Evolutionary conservation across 2,113 vertebrate genomes (phyloP), one percentile per base, ranked within the genome.

Genomic region (Lophius piscatorius): DNA sequence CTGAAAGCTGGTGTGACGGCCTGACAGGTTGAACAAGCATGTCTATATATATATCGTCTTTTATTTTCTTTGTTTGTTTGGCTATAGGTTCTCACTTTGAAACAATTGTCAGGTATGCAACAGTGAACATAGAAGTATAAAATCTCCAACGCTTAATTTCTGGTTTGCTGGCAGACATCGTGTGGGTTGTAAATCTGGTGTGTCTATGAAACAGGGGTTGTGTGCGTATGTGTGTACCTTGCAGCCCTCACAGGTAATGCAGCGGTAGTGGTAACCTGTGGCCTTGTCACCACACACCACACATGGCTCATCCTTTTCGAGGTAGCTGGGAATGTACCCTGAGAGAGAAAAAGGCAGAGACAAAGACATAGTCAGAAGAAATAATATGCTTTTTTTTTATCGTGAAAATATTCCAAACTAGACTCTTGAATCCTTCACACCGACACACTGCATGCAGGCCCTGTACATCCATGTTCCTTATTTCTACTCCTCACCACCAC

Each of bases 321-420:
- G 93, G 92, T 98, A 98, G 88, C 96, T 98, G 92, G 96, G 96
- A 89, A 98, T 98, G 90, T 98, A 98, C 94, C 96, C 95, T 97
- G 58, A 22, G 20, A 40, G 20, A 72, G 23, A 62, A 10, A 29
- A 3, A 31, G 3, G 11, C 2, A 41, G 36, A 28, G n/a, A 26
- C 3, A 49, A 9, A 20, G 5, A 24, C 9, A 33, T n/a, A 4
- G 6, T 58, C 39, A 31, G 8, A 31, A 3, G 5, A 10, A 31
- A 22, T n/a, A n/a, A n/a, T 17, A 16, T 4, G 12, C 5, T 35
- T 26, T 42, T 12, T 10, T 31, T 31, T 31, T 31, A 31, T 6
- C 3, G 11, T 31, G 29, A 31, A n/a, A n/a, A n/a, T 1, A 10
- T 9, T 7, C 14, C 24, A 23, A n/a, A n/a, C n/a, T n/a, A n/a